phyloP scores from a whole-genome alignment of 2,888 invertebrate genomes.

The Craniophora ligustri region DNA sequence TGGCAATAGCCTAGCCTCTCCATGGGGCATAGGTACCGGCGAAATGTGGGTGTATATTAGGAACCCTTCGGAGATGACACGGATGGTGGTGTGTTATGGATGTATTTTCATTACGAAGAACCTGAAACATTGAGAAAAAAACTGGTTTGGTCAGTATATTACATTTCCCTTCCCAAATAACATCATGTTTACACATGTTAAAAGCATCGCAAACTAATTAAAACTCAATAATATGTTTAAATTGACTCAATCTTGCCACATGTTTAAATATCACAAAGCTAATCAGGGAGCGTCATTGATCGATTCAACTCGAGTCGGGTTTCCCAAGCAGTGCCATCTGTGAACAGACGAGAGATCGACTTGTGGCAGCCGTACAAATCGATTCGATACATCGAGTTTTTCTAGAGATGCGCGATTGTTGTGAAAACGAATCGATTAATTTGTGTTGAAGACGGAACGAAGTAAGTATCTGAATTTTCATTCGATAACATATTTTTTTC shows the following conservation, averaged over 20 bases:
- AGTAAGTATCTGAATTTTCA: constrained; percentile 50
- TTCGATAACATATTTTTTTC: constrained; percentile 34
- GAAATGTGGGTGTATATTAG: too few species aligned
- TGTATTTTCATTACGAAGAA: too few species aligned
- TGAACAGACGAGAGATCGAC: constrained; percentile 67
- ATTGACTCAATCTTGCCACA: constrained; percentile 66
- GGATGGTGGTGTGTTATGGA: too few species aligned
- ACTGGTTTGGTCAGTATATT: not conserved
- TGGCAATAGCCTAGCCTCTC: too few species aligned
- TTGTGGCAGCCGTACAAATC: constrained; percentile 77
- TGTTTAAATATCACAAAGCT: constrained; percentile 67
- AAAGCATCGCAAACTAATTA: constrained; percentile 64
- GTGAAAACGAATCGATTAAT: constrained; percentile 61
- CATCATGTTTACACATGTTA: constrained; percentile 51
- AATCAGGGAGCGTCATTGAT: constrained; percentile 67
- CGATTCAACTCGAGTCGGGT: constrained; percentile 56
- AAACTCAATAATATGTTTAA: constrained; percentile 65
- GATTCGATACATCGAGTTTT: constrained; percentile 80
- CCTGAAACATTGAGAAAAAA: too few species aligned
- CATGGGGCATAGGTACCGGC: too few species aligned
- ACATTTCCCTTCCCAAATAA: constrained; percentile 15
- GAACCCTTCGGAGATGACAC: too few species aligned
- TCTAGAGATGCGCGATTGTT: constrained; percentile 60
- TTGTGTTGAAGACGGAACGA: constrained; percentile 55
- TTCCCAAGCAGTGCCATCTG: constrained; percentile 79